Evolutionary conservation across 2,113 vertebrate species (phyloP), one percentile per base, ranked within the genome.

Genomic region (Heloderma charlesbogerti): DNA sequence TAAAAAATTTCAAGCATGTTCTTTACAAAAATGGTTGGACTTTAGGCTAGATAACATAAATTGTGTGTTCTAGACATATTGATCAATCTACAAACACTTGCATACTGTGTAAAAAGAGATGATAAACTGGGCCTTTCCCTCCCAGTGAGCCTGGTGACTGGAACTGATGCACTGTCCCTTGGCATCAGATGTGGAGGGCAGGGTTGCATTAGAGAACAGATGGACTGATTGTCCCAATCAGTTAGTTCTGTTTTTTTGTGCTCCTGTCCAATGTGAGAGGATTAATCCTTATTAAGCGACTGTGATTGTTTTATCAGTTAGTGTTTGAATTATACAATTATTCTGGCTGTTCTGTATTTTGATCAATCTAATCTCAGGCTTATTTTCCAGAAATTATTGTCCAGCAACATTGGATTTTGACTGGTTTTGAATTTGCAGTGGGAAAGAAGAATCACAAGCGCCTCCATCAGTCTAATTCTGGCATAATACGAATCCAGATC

Each of bases 391-490:
- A 48, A 79, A 79, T 79, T 3, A 25, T 80, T 48, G 27, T 80
- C 78, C 7, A 51, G 40, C 27, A 80, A 34, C 45, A 51, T 4
- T 60, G 13, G 22, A 60, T 92, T 92, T 94, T 91, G 57, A 66
- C 69, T 92, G 29, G 1, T 15, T 81, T 91, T 92, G 89, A 94
- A 93, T 92, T 90, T 93, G 91, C 77, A 92, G 48, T 66, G 94
- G 88, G 82, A 60, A 89, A 87, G 45, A 92, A 0, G 43, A 83
- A 83, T 82, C 66, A 87, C 0, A 12, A 71, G 83, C 87, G 67
- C 54, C 63, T 51, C 82, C 92, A 89, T 0, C 0, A 60, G 57
- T 72, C 2, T 0, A 91, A 85, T 51, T 88, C 3, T 84, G 93
- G 94, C 87, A 18, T 54, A 82, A 88, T 9, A 92, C 78, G 91